Evolutionary conservation across 2,888 invertebrate genomes (phyloP).

Genomic region (Sesamia inferens): DNA sequence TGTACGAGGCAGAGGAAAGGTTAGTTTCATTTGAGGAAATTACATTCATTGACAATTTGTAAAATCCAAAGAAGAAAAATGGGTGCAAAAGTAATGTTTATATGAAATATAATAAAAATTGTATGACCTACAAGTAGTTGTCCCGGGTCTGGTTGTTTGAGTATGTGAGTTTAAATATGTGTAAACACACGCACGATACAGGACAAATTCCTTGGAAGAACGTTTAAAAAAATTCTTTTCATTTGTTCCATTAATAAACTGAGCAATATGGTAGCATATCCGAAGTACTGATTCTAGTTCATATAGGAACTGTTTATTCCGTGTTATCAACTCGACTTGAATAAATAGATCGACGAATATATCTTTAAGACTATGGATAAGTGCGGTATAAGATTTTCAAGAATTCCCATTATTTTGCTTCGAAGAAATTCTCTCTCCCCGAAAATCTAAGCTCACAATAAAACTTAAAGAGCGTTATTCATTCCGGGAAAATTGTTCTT

Average conservation of each 20-base stretch:
- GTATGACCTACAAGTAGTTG: too few species aligned
- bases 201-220: too few species aligned
- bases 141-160: too few species aligned
- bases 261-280: background rate
- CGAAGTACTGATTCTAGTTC: background rate
- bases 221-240: too few species aligned
- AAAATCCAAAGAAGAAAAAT: too few species aligned
- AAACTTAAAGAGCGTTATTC: background rate
- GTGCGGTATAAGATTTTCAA: background rate
- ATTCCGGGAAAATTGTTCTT: background rate
- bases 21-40: constrained; percentile 54
- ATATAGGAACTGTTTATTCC: background rate
- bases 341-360: background rate
- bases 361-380: background rate
- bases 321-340: background rate
- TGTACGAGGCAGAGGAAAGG: constrained; percentile 97
- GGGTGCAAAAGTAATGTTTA: too few species aligned
- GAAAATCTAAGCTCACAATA: background rate
- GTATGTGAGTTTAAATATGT: too few species aligned
- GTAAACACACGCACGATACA: too few species aligned
- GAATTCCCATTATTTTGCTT: background rate
- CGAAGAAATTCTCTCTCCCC: too few species aligned
- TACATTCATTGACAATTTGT: too few species aligned
- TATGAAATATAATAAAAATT: too few species aligned
- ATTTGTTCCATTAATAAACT: background rate